Conservation (phyloP, 53 echinoderm and acorn worm species). For the Hippasteria phrygiana region DNA sequence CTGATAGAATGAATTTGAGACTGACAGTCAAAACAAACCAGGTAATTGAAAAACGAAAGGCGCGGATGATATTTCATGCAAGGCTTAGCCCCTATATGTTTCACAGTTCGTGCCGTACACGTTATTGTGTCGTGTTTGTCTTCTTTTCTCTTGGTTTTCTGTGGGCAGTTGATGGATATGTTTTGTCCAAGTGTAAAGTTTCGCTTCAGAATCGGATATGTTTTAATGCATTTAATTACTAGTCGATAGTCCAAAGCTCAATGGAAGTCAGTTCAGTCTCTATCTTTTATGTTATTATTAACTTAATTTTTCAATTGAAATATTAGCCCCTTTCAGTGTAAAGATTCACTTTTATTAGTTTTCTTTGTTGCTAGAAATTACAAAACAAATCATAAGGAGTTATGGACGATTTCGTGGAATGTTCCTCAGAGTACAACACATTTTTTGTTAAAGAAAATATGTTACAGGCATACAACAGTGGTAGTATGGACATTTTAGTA, state of each 20-base stretch:
- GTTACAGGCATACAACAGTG: too few species aligned
- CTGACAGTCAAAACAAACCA: conserved; percentile 19
- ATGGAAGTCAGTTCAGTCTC: not conserved
- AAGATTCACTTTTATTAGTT: too few species aligned
- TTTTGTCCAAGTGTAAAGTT: not conserved
- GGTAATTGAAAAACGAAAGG: conserved; percentile 24
- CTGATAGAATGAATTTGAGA: not conserved
- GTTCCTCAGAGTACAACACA: too few species aligned
- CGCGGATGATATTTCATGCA: conserved; percentile 26
- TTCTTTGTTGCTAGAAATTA: too few species aligned
- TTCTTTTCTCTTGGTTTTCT: not conserved
- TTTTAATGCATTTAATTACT: not conserved
- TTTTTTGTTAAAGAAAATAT: too few species aligned
- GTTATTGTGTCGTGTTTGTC: not conserved
- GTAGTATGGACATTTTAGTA: too few species aligned
- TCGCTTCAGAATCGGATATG: not conserved
- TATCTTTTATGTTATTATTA: too few species aligned
- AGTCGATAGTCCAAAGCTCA: not conserved
- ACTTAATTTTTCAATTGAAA: too few species aligned
- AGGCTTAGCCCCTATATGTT: not conserved
- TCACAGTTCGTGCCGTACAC: not conserved
- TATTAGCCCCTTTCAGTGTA: too few species aligned
- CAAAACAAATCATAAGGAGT: too few species aligned
- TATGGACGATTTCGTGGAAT: too few species aligned
- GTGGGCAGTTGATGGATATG: too few species aligned